Evolutionary conservation across 2,888 invertebrate genomes (phyloP).

Genomic region (Mystacides longicornis): DNA sequence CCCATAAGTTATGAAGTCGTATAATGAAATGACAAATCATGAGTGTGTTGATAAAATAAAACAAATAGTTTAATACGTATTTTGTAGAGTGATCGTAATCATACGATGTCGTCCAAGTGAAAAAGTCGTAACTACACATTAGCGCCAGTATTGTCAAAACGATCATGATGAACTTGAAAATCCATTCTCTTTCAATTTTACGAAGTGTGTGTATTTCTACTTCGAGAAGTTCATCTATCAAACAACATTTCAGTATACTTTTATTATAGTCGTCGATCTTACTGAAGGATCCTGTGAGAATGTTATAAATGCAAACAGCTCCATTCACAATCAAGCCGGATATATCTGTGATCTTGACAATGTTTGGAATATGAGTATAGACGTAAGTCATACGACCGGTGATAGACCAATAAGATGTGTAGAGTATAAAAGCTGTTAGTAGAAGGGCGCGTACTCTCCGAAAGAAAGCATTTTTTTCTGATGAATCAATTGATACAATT

Average conservation of each 20-base stretch:
- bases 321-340: background rate
- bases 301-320: slow-evolving; percentile 2
- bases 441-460: background rate
- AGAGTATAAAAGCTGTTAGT: background rate
- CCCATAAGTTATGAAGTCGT: slow-evolving; percentile 9
- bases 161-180: background rate
- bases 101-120: slow-evolving; percentile 4
- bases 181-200: background rate
- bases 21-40: slow-evolving; percentile 6
- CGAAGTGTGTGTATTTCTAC: slow-evolving; percentile 1
- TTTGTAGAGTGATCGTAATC: slow-evolving; percentile 1
- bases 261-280: background rate
- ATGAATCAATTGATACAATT: slow-evolving; percentile 3
- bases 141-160: background rate
- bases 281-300: background rate
- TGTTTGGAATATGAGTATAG: background rate
- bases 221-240: slow-evolving; percentile 10
- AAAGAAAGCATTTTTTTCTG: background rate
- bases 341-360: slow-evolving; percentile 2
- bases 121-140: slow-evolving; percentile 6
- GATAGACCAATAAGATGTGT: background rate
- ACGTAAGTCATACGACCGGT: background rate
- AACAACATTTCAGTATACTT: background rate
- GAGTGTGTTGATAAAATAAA: slow-evolving; percentile 5
- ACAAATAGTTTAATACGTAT: slow-evolving; percentile 10